Percentiles rank a stretch among this genome's conserved stretches.
phyloP scores from a whole-genome alignment of 2,113 vertebrate species.

The Puffinus mauretanicus region DNA sequence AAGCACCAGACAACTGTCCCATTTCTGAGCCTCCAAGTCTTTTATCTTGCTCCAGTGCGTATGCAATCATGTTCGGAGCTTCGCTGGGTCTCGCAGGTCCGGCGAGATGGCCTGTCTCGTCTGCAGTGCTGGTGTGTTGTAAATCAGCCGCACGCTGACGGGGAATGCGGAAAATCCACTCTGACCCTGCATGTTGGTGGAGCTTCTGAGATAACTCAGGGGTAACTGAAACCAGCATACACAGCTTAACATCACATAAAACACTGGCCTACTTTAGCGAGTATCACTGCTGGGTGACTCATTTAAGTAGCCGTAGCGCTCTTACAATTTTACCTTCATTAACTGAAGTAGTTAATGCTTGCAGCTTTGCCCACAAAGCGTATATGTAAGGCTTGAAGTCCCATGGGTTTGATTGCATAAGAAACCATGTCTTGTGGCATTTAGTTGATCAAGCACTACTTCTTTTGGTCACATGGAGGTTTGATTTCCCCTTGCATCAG shows the following conservation, averaged over 20 bases:
- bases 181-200: fast-evolving
- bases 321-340: neutral
- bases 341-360: slow-evolving; percentile 18
- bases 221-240: neutral
- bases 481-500: slow-evolving; percentile 29
- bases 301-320: neutral
- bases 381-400: neutral
- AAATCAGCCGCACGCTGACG: neutral
- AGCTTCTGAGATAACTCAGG: neutral
- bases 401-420: neutral
- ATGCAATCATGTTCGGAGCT: neutral
- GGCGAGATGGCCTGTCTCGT: neutral
- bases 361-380: neutral
- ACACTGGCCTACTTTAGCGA: neutral
- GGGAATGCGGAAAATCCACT: neutral
- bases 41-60: neutral
- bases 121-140: fast-evolving
- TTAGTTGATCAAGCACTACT: neutral
- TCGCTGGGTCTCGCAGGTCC: neutral
- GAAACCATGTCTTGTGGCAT: slow-evolving; percentile 21
- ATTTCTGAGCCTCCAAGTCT: neutral
- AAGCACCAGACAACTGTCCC: slow-evolving; percentile 21
- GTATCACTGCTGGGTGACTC: neutral
- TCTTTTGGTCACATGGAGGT: slow-evolving; percentile 8
- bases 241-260: neutral